A percentile compares a stretch with the other conserved stretches of the same genome.
Conservation (phyloP, 2,888 invertebrate genomes). For the Cephus pygmeus region DNA sequence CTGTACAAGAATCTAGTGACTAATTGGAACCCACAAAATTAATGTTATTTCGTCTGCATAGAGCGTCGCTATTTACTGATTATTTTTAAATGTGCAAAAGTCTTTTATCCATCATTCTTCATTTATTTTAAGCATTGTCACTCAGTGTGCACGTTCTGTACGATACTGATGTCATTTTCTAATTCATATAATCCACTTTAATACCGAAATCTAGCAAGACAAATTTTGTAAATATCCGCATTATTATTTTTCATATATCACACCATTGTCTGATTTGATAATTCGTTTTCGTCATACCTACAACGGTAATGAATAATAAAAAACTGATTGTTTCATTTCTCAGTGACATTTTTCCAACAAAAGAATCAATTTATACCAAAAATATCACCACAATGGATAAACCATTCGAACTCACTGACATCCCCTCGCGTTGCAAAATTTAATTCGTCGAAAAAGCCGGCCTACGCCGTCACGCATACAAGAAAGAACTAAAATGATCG, state of each 20-base stretch:
- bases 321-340: background rate
- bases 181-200: too few species aligned
- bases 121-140: background rate
- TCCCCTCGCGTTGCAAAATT: background rate
- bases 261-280: background rate
- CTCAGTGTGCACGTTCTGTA: too few species aligned
- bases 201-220: too few species aligned
- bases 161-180: too few species aligned
- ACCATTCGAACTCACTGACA: background rate
- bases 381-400: background rate
- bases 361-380: background rate
- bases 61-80: background rate
- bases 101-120: background rate
- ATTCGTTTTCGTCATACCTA: background rate
- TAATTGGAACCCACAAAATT: background rate
- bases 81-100: background rate
- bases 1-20: background rate
- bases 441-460: background rate
- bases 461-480: background rate
- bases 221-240: background rate
- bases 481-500: background rate
- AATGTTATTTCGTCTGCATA: background rate
- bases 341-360: background rate
- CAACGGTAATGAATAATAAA: background rate
- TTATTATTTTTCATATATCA: background rate